Base-by-base conservation (phyloP, 2,797 vertebrate genomes). In the Saxicola maurus region DNA sequence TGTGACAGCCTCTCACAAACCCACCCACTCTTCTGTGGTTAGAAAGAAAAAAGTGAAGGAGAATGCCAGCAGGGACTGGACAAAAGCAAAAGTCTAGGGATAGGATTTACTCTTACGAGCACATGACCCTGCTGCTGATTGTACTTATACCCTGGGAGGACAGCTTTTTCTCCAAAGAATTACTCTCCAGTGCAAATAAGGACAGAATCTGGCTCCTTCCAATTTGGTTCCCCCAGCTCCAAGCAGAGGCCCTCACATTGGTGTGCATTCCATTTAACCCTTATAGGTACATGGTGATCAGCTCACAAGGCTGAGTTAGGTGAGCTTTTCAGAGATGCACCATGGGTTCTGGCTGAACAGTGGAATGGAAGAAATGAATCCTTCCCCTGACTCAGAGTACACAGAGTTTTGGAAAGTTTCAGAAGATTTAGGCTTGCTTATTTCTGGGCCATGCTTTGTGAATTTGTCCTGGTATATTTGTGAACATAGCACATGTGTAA, bases 251-350 rank as follows among this genome's bases (percentile, higher is more conserved):
- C 10, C 0, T 1, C 40, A 51, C 28, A 3, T 3, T 42, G 40
- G 14, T 73, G 48, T 4, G 2, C 17, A 27, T 66, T 78, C 37
- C 3, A 7, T 87, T 90, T 91, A 87, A 82, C 52, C 30, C 62
- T 78, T 73, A 45, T 14, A 55, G 23, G 35, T 77, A 37, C 0
- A 0, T 0, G 1, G 40, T 35, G 62, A 51, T 52, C 25, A 14
- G 37, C 65, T 61, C 40, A 51, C 25, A 11, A 8, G 23, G 14
- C 60, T 33, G 35, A 38, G 10, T 59, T 72, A 83, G 27, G n/a
- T 28, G 42, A 8, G 3, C 13, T 71, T 79, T 48, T 69, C 23
- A 73, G 56, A 23, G n/a, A 56, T 82, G 42, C 28, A 23, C 13
- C 11, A 4, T 27, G 20, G 28, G 10, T 28, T 93, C 51, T 72